phyloP scores from a whole-genome alignment of 1,140 invertebrate genomes.

The Atta cephalotes region DNA sequence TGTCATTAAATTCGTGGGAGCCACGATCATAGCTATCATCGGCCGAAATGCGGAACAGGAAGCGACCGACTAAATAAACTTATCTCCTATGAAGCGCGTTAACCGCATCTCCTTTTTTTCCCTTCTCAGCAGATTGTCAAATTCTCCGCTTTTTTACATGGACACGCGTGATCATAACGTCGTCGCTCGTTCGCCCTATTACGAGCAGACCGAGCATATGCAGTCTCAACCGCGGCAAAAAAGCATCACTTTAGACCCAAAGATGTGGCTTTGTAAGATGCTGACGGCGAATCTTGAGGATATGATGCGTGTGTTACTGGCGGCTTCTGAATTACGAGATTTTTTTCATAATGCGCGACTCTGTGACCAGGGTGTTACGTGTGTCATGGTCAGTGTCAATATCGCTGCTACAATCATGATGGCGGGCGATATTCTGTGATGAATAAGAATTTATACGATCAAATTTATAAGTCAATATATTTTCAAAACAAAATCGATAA shows the following conservation, averaged over 20 bases:
- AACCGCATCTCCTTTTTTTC: constrained; percentile 1
- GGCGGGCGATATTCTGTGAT: neutral
- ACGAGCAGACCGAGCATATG: constrained; percentile 60
- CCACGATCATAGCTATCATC: neutral
- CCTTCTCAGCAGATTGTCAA: constrained; percentile 32
- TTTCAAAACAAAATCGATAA: neutral
- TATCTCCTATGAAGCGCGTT: neutral
- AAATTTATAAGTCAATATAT: neutral
- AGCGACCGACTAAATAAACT: constrained; percentile 51
- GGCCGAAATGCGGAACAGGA: constrained; percentile 47
- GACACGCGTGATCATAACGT: constrained; percentile 21
- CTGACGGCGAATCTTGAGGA: constrained; percentile 32
- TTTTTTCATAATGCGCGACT: constrained; percentile 72
- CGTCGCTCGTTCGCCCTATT: constrained; percentile 17
- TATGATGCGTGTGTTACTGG: constrained; percentile 49
- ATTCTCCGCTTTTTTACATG: constrained; percentile 24
- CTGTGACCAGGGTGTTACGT: constrained; percentile 62
- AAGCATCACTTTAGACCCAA: constrained; percentile 57
- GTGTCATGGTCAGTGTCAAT: constrained; percentile 68
- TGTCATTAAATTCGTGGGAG: constrained; percentile 11
- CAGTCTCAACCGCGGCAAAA: constrained; percentile 48
- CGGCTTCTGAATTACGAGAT: constrained; percentile 45
- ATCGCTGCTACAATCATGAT: constrained; percentile 21
- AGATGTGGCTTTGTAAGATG: constrained; percentile 33
- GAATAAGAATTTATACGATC: neutral